A percentile compares a stretch with the other conserved stretches of the same genome.
phyloP scores from a whole-genome alignment of 2,888 invertebrate genomes.

The Atethmia centrago region DNA sequence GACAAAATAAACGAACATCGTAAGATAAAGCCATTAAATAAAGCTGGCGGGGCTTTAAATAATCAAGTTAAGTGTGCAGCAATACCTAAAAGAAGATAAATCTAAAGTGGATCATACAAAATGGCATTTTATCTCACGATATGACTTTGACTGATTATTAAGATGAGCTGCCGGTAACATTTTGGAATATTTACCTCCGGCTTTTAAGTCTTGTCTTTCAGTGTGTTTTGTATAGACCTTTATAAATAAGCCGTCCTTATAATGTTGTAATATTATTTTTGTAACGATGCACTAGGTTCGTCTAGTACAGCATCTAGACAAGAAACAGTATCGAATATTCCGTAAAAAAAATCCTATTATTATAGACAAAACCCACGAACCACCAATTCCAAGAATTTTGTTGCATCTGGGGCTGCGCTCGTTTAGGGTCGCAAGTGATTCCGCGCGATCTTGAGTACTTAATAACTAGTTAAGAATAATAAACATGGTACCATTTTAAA shows the following conservation, averaged over 20 bases:
- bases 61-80: slow-evolving; percentile 76
- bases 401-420: no score
- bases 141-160: slow-evolving; percentile 83
- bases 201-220: slow-evolving; percentile 1
- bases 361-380: no score
- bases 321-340: no score
- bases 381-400: no score
- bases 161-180: slow-evolving; percentile 38
- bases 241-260: background rate
- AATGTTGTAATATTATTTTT: background rate
- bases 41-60: slow-evolving; percentile 67
- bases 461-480: no score
- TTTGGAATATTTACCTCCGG: slow-evolving; percentile 1
- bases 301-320: no score
- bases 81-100: slow-evolving; percentile 75
- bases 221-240: background rate
- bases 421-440: no score
- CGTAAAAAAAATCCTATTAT: no score
- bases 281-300: background rate
- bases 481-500: no score
- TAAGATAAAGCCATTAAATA: slow-evolving; percentile 56
- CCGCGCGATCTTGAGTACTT: no score
- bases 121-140: slow-evolving; percentile 79
- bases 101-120: slow-evolving; percentile 78
- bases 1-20: slow-evolving; percentile 56